phyloP scores from a whole-genome alignment of 2,888 invertebrate species.

The Nowickia ferox region DNA sequence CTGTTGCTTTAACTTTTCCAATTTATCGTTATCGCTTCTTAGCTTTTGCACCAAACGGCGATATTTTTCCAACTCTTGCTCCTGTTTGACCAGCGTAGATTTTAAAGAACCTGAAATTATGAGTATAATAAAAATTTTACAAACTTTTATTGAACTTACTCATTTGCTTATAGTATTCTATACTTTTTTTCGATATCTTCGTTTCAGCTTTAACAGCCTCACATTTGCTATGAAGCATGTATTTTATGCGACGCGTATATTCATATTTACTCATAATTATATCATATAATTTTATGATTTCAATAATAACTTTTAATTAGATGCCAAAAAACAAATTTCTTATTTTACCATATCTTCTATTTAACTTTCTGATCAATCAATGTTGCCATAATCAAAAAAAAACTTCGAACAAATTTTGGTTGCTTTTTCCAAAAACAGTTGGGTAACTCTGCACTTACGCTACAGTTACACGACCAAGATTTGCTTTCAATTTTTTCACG shows the following conservation, averaged over 20 bases:
- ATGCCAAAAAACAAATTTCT: slow-evolving; percentile 1
- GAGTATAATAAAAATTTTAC: not conserved
- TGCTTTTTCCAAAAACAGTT: too few species aligned
- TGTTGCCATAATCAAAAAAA: too few species aligned
- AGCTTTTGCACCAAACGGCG: slow-evolving; percentile 19
- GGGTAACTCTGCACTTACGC: too few species aligned
- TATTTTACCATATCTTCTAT: slow-evolving; percentile 4
- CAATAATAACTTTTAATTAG: slow-evolving; percentile 10
- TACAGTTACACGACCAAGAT: too few species aligned
- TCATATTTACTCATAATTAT: slow-evolving; percentile 63
- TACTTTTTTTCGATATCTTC: slow-evolving; percentile 48
- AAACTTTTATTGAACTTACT: slow-evolving; percentile 19
- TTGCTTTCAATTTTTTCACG: too few species aligned
- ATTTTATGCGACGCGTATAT: slow-evolving; percentile 58
- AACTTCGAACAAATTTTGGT: too few species aligned
- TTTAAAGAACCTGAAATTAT: slow-evolving; percentile 25
- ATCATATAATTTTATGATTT: not conserved
- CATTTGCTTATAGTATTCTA: slow-evolving; percentile 44
- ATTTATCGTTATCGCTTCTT: slow-evolving; percentile 16
- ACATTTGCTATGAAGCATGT: slow-evolving; percentile 59
- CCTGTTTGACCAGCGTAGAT: slow-evolving; percentile 38
- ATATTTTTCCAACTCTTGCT: slow-evolving; percentile 29
- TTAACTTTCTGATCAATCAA: too few species aligned
- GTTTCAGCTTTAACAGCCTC: slow-evolving; percentile 52
- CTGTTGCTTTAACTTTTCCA: slow-evolving; percentile 14